Evolutionary conservation across 1,140 invertebrate genomes (phyloP), one percentile per base, ranked within the genome.

Genomic region (Drosophila kanapiae): DNA sequence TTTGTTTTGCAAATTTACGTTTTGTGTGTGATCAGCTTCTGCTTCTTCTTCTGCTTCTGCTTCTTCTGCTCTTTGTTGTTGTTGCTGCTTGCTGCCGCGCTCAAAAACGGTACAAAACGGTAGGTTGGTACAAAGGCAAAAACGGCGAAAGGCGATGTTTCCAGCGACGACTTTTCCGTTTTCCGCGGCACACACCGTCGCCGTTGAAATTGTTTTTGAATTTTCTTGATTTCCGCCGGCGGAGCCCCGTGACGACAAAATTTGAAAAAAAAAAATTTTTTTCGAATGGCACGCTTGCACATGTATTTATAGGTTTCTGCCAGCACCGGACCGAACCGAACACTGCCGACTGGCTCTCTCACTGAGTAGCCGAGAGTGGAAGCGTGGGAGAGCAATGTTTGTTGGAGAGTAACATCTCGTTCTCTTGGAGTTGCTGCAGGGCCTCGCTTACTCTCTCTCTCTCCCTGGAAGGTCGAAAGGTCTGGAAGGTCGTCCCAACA

Each of bases 121-220:
- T 54, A 37, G 13, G 13, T 54, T 37, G 16, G 11, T 31, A 51
- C n/a, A 51, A 51, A 51, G 51, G 51, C 51, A 53, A 35, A 38
- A 18, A 53, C 51, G 51, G 51, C 31, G 11, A 53, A 53, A 53
- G 48, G 48, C 49, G 31, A 53, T 51, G 48, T 45, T 53, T 16
- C 29, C 51, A 35, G 31, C 51, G 31, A 54, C 51, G 51, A 54
- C 51, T 54, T 54, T 54, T 54, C 51, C 51, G 51, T 35, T 54
- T 54, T 37, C 51, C 51, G 51, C 51, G 51, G 51, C 51, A 37
- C 33, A 35, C 49, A 53, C 49, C 49, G 51, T 54, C 51, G 51
- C 29, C 51, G 51, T 37, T 54, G 33, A 18, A 23, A 54, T 9
- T 37, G 51, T 54, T 54, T 54, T 54, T 37, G 33, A 54, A 37